Evolutionary conservation across 2,113 vertebrate species (phyloP), one percentile per base, ranked within the genome.

Genomic region (Albula glossodonta): DNA sequence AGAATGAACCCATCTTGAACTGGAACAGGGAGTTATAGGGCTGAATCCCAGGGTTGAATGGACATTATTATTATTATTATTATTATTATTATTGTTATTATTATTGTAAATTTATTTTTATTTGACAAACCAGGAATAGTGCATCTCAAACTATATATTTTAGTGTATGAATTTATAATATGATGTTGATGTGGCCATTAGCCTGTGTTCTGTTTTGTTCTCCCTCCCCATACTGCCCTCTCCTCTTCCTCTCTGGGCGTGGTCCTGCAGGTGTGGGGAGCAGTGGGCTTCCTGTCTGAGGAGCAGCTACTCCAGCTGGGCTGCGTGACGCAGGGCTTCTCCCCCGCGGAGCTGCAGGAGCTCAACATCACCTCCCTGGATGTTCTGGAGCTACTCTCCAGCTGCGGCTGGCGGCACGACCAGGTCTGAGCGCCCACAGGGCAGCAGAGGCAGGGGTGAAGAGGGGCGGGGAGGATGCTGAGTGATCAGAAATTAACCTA

Each of bases 271-370:
- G 86, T 8, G 2, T 94, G 88, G 63, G 93, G 91, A 17, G 77
- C 88, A 3, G 84, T 90, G 60, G 25, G 85, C 0, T 15, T 80
- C 49, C 88, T 95, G 86, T 89, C 66, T 12, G 93, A 94, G 51
- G 82, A 74, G 0, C 81, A 25, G 3, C 81, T 94, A 15, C 5
- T 83, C 17, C 86, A 91, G 85, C 51, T 95, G 88, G 91, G 92
- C 19, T 96, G 95, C 74, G 85, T 96, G 13, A 84, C 48, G 84
- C 93, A 84, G 86, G 87, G 91, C 41, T 93, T 96, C 90, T 78
- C 89, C 3, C 5, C 79, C 13, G 3, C 87, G 15, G 88, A 94
- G 8, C 90, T 96, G 77, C 41, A 86, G 83, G 87, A 9, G 0
- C 87, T 94, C 19, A 88, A 87, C 78, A 86, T 95, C 80, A 82